Base-by-base conservation (phyloP, 2,113 vertebrate genomes). In the Labeo catla region DNA sequence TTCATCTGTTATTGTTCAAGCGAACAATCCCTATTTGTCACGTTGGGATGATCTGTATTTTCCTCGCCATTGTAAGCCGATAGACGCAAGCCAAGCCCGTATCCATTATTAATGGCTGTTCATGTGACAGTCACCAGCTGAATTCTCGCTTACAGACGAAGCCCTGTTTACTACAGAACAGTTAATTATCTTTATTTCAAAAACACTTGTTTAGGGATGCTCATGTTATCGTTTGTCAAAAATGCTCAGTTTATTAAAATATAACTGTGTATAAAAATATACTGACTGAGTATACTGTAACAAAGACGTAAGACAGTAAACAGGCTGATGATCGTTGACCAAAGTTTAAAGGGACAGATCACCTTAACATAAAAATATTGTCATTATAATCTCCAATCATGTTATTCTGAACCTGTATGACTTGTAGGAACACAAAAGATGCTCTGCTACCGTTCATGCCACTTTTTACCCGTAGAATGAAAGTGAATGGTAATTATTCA, bases 51-150 rank as follows among this genome's bases (percentile, higher is more conserved):
- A 34, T 86, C 47, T 34, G 39, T 50, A 50, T 34, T 80, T 85
- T 87, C 65, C 70, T 76, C 81, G 72, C 43, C 77, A 76, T n/a
- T 90, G 89, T 90, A 90, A 90, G 86, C 85, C 86, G 89, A 90
- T 84, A 90, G 85, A 86, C 87, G 76, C 89, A 76, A 86, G 80
- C 83, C 79, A 84, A 90, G 76, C 76, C 85, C 52, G 50, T 47
- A 87, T 90, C 86, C 88, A 90, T 90, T 90, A 90, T 90, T 90
- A 54, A 90, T 90, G 79, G 57, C 83, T 87, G 78, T 86, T 83
- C 81, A 83, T 83, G 81, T 83, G 81, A 83, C 81, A 83, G 81
- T 83, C 49, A 83, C 23, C 45, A 52, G 81, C 81, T 83, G 63
- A 68, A 83, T 83, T 70, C n/a, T 73, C 49, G 4, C 81, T 54